Evolutionary conservation across 2,113 vertebrate species (phyloP).

Genomic region (Nipponia nippon): DNA sequence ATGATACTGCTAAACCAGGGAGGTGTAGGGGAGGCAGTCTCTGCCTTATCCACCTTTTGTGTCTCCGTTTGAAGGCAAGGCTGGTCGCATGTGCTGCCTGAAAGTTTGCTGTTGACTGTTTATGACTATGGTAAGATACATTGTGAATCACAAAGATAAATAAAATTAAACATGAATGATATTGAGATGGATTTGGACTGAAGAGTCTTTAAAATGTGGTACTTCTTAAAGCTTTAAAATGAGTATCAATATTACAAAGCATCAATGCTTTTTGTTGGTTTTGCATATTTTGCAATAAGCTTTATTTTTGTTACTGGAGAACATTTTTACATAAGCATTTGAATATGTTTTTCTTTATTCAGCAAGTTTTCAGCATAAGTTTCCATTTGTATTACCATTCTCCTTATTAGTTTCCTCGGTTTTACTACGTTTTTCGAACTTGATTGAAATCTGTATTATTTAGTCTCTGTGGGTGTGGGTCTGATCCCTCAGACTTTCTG

Average conservation of each 20-base stretch:
- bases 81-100: fast-evolving
- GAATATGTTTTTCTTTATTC: neutral
- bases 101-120: neutral
- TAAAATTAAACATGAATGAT: neutral
- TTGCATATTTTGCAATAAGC: neutral
- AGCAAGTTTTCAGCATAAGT: neutral
- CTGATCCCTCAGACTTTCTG: neutral
- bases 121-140: neutral
- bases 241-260: neutral
- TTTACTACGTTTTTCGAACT: neutral
- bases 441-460: neutral
- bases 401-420: neutral
- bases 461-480: neutral
- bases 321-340: neutral
- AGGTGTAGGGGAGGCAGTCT: no score
- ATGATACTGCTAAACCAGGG: neutral
- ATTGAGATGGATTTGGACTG: neutral
- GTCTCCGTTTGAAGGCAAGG: neutral
- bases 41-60: no score
- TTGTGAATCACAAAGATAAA: neutral
- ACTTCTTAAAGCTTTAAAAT: neutral
- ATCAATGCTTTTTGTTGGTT: neutral
- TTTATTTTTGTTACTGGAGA: neutral
- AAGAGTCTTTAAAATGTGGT: neutral
- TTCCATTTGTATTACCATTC: neutral